Evolutionary conservation across 1,140 invertebrate species (phyloP).

Genomic region (Chrysomallon squamiferum): DNA sequence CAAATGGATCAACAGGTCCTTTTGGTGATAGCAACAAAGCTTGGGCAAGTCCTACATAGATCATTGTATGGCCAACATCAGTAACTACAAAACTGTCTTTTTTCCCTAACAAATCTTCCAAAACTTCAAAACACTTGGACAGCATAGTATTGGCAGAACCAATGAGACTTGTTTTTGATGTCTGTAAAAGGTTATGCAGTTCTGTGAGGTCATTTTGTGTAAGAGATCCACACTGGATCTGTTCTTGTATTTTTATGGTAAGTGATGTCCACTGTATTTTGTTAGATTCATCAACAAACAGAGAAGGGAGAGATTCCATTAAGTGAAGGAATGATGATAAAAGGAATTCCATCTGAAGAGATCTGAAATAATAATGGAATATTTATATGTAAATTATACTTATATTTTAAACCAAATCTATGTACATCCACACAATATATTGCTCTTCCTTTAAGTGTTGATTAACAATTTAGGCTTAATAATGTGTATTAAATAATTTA

Average conservation of each 20-base stretch:
- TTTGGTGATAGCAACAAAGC: constrained; percentile 41
- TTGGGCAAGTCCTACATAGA: constrained; percentile 39
- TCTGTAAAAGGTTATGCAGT: too few species aligned
- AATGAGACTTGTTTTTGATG: too few species aligned
- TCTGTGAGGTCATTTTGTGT: too few species aligned
- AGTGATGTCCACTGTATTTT: too few species aligned
- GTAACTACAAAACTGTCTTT: background rate
- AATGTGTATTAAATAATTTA: too few species aligned
- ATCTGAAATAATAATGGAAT: constrained; percentile 8
- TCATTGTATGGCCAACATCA: constrained; percentile 35
- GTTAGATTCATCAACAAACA: background rate
- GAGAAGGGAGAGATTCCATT: background rate
- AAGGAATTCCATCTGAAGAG: background rate
- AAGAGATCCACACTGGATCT: too few species aligned
- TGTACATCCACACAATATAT: too few species aligned
- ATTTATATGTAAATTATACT: too few species aligned
- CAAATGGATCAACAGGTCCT: constrained; percentile 57
- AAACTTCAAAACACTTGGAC: constrained; percentile 10
- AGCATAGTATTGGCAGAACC: background rate
- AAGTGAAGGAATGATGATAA: background rate
- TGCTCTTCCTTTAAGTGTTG: too few species aligned
- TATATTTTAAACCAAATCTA: too few species aligned
- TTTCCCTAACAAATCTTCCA: constrained; percentile 3
- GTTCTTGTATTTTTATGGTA: too few species aligned
- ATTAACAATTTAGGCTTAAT: too few species aligned